Evolutionary conservation across 1,140 invertebrate genomes (phyloP), one percentile per base, ranked within the genome.

Genomic region (Eupeodes corollae): DNA sequence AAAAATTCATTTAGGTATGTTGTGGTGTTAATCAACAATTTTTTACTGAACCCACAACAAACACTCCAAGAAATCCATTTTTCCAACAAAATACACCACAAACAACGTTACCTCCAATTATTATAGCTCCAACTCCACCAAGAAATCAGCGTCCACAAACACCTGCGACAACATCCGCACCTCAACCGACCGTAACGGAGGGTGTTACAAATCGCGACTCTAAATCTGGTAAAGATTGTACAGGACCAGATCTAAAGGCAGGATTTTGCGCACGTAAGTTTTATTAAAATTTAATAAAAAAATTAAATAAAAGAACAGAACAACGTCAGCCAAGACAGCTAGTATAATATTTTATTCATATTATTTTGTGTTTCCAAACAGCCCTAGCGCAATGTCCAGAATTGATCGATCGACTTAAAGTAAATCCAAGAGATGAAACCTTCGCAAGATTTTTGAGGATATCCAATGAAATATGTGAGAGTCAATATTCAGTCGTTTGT

Each of bases 241-340:
- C 55, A 0, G 53, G 55, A 26, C 63, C 64, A 5, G 53, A 61
- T 33, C 21, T 40, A 6, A 54, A 47, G 2, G 44, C 53, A 0
- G 64, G 64, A 1, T 52, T 47, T 15, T 67, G 64, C 41, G 38
- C 57, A 18, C 52, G 60, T 61, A 45, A 61, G 54, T 54, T 5
- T 26, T 26, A n/a, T n/a, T n/a, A n/a, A n/a, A n/a, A n/a, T n/a
- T n/a, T n/a, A n/a, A n/a, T n/a, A n/a, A n/a, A n/a, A n/a, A n/a
- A n/a, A n/a, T n/a, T 33, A 33, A 44, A 33, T 49, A 37, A 32
- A 39, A 31, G 43, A 9, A 12, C 2, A 11, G 44, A 3, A 10
- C 14, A 1, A 34, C 6, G 14, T n/a, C 12, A 9, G 41, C 19
- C 9, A 42, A 14, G 8, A 42, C 9, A 11, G 18, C 10, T 40